phyloP scores from a whole-genome alignment of 2,888 invertebrate genomes.

The Ecdyonurus torrentis region DNA sequence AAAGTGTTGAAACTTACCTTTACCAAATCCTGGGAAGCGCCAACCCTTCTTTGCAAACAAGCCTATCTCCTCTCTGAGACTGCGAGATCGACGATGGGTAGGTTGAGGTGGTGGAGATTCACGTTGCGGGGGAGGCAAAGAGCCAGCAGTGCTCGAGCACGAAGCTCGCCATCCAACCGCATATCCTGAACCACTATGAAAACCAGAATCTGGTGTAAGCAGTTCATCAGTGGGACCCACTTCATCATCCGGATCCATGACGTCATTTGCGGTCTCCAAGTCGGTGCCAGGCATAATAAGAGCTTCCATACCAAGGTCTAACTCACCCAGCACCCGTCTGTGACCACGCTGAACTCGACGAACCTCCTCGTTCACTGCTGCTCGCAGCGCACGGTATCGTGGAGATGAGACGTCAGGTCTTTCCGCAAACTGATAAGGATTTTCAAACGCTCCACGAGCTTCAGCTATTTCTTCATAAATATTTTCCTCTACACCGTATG shows the following conservation, averaged over 20 bases:
- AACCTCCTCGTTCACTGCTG: conserved; percentile 58
- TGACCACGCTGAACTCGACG: conserved; percentile 68
- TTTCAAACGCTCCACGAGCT: conserved; percentile 17
- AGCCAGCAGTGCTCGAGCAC: conserved; percentile 2
- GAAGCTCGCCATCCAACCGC: conserved; percentile 3
- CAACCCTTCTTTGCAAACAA: conserved; percentile 4
- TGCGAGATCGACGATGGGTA: neutral
- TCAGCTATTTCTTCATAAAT: conserved; percentile 68
- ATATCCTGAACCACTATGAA: conserved; percentile 30
- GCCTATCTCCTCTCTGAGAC: neutral
- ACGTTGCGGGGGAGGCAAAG: conserved; percentile 6
- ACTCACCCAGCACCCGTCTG: conserved; percentile 63
- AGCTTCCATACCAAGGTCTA: conserved; percentile 75
- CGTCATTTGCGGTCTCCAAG: conserved; percentile 22
- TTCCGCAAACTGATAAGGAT: conserved; percentile 8
- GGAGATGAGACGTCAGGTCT: neutral
- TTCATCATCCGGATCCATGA: conserved; percentile 21
- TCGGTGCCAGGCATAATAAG: conserved; percentile 58
- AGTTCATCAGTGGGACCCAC: conserved; percentile 53
- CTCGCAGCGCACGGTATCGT: neutral
- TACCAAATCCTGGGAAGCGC: conserved; percentile 1
- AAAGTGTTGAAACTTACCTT: neutral
- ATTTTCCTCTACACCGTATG: conserved; percentile 72
- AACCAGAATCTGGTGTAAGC: conserved; percentile 63
- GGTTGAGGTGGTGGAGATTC: conserved; percentile 3